A percentile compares a stretch with the other conserved stretches of the same genome.
These are phyloP conservation scores for Epinephelus coioides DNA, from an alignment of 2,797 vertebrate genomes.

Conservation along the genomic window DNA sequence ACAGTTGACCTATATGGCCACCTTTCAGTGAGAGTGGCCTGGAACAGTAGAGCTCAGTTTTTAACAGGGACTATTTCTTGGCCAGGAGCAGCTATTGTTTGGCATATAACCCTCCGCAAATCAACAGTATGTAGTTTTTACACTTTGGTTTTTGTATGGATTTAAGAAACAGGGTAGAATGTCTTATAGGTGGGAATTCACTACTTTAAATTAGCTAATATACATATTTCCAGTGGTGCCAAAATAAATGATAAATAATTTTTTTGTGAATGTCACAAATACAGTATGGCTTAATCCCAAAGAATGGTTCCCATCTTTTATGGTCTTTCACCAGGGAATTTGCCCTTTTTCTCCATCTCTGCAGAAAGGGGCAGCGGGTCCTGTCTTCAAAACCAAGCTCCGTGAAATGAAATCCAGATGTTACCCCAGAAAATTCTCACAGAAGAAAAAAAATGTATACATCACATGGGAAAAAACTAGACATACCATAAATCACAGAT, in stretches of 20 bases:
- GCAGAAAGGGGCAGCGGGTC: slow-evolving; percentile 30
- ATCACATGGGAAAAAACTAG: slow-evolving; percentile 8
- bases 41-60: neutral
- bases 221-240: no score
- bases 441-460: slow-evolving; percentile 15
- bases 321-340: slow-evolving; percentile 20
- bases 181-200: neutral
- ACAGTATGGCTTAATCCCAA: neutral
- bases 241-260: neutral
- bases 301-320: slow-evolving; percentile 6
- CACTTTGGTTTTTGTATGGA: neutral
- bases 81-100: neutral
- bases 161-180: neutral
- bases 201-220: no score
- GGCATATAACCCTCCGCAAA: neutral
- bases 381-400: slow-evolving; percentile 27
- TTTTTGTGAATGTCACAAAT: neutral
- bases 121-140: neutral
- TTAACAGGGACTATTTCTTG: neutral
- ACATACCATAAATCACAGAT: slow-evolving; percentile 18
- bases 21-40: no score
- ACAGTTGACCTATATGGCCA: no score
- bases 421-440: slow-evolving; percentile 43
- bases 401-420: slow-evolving; percentile 70
- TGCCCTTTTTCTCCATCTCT: slow-evolving; percentile 12